phyloP scores from a whole-genome alignment of 1,140 invertebrate species.

The Pissodes strobi region DNA sequence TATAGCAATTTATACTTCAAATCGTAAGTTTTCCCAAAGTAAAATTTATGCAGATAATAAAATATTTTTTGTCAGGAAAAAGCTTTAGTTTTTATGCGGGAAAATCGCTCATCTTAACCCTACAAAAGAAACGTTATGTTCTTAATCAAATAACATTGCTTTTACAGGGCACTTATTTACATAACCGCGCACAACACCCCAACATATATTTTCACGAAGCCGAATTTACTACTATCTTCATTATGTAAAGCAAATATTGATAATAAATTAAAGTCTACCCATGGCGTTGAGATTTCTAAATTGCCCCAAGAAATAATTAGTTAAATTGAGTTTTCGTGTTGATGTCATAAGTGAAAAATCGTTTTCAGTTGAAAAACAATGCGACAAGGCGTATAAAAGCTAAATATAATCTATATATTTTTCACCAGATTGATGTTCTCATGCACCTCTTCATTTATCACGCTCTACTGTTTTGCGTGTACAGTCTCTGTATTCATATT shows the following conservation, averaged over 20 bases:
- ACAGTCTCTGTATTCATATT: background rate
- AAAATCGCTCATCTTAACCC: no score
- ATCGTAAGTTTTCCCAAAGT: no score
- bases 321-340: constrained; percentile 21
- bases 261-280: background rate
- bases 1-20: no score
- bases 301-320: constrained; percentile 14
- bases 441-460: constrained; percentile 16
- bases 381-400: constrained; percentile 14
- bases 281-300: constrained; percentile 6
- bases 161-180: no score
- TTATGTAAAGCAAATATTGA: background rate
- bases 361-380: constrained; percentile 15
- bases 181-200: no score
- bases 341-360: constrained; percentile 24
- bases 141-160: no score
- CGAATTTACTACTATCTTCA: no score
- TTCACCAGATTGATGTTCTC: constrained; percentile 13
- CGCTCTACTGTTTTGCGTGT: background rate
- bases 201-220: no score
- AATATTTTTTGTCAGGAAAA: no score
- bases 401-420: constrained; percentile 26
- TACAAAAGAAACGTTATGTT: no score
- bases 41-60: no score
- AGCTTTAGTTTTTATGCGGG: no score